phyloP scores from a whole-genome alignment of 2,888 invertebrate genomes.

The Pristionchus maxplancki region DNA sequence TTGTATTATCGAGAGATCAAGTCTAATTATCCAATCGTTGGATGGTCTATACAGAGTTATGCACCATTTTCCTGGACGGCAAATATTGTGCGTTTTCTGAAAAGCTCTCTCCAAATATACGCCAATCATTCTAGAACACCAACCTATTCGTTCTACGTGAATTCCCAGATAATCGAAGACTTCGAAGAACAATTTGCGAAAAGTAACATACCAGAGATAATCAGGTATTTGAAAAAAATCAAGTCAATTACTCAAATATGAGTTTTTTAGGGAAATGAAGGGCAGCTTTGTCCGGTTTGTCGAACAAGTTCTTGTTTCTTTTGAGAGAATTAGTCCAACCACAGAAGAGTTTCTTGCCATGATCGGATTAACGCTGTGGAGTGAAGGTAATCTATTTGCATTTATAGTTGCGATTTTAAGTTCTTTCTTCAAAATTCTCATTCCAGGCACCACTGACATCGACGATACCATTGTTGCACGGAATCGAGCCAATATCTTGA shows the following conservation, averaged over 20 bases:
- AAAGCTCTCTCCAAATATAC: no score
- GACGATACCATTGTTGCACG: neutral
- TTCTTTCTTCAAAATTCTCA: no score
- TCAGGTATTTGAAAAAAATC: no score
- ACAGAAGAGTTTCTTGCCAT: neutral
- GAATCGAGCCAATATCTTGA: no score
- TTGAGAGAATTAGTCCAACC: neutral
- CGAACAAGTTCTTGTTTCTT: neutral
- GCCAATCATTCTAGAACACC: no score
- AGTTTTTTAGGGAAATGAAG: neutral
- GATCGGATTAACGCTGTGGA: neutral
- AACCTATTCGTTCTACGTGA: neutral
- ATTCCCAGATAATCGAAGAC: neutral
- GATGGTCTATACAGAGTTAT: neutral
- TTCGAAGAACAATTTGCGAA: neutral
- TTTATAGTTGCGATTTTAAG: no score
- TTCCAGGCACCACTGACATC: neutral
- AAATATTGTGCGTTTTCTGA: neutral
- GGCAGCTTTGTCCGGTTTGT: neutral
- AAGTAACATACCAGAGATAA: neutral
- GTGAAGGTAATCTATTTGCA: neutral
- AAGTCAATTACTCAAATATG: no score
- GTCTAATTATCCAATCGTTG: neutral
- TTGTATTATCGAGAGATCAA: neutral
- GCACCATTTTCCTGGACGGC: neutral